Evolutionary conservation across 2,888 invertebrate species (phyloP).

Genomic region (Nudaria mundana): DNA sequence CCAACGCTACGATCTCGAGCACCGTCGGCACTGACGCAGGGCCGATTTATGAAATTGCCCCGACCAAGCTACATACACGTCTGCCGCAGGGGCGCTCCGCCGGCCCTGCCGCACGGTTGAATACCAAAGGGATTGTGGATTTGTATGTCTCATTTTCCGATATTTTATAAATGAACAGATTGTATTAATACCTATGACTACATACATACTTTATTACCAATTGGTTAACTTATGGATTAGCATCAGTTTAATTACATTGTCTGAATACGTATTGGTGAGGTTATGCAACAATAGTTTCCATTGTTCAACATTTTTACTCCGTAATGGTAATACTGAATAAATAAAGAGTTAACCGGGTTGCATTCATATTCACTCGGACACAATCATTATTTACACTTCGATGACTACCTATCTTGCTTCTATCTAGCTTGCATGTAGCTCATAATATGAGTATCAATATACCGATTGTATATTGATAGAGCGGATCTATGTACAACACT

Average conservation of each 20-base stretch:
- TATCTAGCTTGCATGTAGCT: not conserved
- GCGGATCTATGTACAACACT: too few species aligned
- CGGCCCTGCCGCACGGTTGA: too few species aligned
- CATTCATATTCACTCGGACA: not conserved
- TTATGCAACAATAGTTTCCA: constrained; percentile 40
- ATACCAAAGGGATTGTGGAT: too few species aligned
- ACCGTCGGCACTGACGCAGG: too few species aligned
- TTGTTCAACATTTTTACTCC: constrained; percentile 37
- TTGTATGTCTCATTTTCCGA: not conserved
- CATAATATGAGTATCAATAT: not conserved
- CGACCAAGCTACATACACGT: too few species aligned
- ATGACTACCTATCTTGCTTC: not conserved
- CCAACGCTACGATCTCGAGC: too few species aligned
- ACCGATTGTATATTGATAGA: too few species aligned
- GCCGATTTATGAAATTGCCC: too few species aligned
- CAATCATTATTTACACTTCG: not conserved
- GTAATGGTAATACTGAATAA: constrained; percentile 1
- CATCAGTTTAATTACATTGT: constrained; percentile 7
- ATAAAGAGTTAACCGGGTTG: not conserved
- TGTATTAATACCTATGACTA: constrained; percentile 4
- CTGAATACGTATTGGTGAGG: constrained; percentile 7
- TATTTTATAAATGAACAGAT: not conserved
- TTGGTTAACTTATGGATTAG: too few species aligned
- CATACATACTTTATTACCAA: constrained; percentile 1
- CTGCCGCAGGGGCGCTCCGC: too few species aligned